phyloP scores from a whole-genome alignment of 2,888 invertebrate species.

The Eristalis pertinax region DNA sequence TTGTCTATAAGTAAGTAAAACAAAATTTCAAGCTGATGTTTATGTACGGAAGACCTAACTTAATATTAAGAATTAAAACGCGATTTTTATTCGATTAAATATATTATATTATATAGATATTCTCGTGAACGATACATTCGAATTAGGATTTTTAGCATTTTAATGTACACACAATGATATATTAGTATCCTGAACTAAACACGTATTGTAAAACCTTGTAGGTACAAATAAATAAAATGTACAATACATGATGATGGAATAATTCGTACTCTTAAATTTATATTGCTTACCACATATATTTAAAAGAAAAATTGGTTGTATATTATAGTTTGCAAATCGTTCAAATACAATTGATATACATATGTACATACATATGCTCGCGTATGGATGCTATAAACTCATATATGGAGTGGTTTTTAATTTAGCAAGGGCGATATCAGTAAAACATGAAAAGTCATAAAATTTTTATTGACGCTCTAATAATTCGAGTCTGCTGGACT shows the following conservation, averaged over 20 bases:
- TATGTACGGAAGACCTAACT: not conserved
- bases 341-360: not conserved
- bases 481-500: conserved; percentile 26
- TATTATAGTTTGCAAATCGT: not conserved
- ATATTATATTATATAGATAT: too few species aligned
- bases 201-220: too few species aligned
- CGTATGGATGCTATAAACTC: not conserved
- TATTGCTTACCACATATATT: too few species aligned
- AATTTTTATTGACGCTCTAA: conserved; percentile 49
- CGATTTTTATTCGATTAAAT: too few species aligned
- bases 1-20: conserved; percentile 3
- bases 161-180: too few species aligned
- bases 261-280: too few species aligned
- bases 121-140: too few species aligned
- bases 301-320: not conserved
- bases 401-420: conserved; percentile 31
- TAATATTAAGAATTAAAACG: not conserved
- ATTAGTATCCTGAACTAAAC: too few species aligned
- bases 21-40: not conserved
- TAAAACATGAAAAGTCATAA: conserved; percentile 36
- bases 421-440: conserved; percentile 46
- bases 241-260: too few species aligned
- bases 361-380: not conserved
- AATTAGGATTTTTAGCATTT: too few species aligned
- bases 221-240: too few species aligned